A percentile compares a stretch with the other conserved stretches of the same genome.
Evolutionary conservation across 2,888 invertebrate genomes (phyloP).

Genomic region (Plutella xylostella): DNA sequence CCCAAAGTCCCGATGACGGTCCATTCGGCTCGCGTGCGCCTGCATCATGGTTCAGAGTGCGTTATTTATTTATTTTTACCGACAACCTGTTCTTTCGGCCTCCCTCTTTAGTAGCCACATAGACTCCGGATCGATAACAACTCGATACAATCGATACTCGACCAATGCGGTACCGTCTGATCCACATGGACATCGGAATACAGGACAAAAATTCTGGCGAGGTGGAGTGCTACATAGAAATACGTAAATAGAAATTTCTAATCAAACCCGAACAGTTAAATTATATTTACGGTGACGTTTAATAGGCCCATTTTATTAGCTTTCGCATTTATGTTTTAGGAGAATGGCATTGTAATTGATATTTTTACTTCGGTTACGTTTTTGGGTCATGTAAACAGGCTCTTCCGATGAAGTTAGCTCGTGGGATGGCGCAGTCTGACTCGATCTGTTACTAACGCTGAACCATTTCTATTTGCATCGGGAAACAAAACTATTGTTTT

Average conservation of each 20-base stretch:
- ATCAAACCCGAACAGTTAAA: slow-evolving; percentile 29
- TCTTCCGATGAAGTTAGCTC: slow-evolving; percentile 45
- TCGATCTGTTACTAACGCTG: slow-evolving; percentile 34
- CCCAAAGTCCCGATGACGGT: slow-evolving; percentile 38
- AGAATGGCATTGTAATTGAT: slow-evolving; percentile 61
- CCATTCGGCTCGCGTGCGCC: slow-evolving; percentile 55
- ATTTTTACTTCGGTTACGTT: slow-evolving; percentile 65
- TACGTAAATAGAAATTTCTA: slow-evolving; percentile 68
- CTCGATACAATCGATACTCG: slow-evolving; percentile 27
- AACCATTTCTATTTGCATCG: not conserved
- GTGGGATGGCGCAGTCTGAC: slow-evolving; percentile 51
- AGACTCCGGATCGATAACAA: slow-evolving; percentile 55
- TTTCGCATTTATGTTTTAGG: slow-evolving; percentile 49
- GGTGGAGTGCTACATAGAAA: slow-evolving; percentile 77
- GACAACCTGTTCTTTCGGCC: slow-evolving; percentile 41
- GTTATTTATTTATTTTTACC: slow-evolving; percentile 59
- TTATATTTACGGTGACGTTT: slow-evolving; percentile 25
- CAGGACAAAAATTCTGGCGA: slow-evolving; percentile 75
- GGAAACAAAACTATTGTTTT: not conserved
- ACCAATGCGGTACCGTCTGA: slow-evolving; percentile 35
- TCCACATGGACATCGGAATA: slow-evolving; percentile 73
- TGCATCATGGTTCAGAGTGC: slow-evolving; percentile 56
- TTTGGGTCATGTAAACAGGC: slow-evolving; percentile 65
- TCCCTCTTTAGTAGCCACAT: slow-evolving; percentile 53
- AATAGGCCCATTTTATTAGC: slow-evolving; percentile 30